Evolutionary conservation across 2,113 vertebrate species (phyloP).

Genomic region (Cairina moschata): DNA sequence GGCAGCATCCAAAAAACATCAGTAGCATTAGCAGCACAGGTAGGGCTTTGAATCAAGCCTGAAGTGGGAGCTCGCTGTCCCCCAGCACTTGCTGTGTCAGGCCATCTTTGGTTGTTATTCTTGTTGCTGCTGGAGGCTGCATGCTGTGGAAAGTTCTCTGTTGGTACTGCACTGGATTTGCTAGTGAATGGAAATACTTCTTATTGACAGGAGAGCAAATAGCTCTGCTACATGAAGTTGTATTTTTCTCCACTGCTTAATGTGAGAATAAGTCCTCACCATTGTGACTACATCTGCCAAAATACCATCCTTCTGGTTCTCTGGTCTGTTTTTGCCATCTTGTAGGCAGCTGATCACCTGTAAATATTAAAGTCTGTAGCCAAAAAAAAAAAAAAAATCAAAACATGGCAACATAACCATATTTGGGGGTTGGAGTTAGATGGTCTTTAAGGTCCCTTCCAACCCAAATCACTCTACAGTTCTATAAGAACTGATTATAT

Average conservation of each 20-base stretch:
- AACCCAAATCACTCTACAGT: too few relatives aligned
- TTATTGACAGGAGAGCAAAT: background rate
- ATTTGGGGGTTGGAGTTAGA: too few relatives aligned
- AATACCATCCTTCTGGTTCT: background rate
- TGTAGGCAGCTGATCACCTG: background rate
- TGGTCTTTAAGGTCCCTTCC: too few relatives aligned
- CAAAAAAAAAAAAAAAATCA: background rate
- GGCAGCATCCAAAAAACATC: background rate
- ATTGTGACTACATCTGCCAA: background rate
- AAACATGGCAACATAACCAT: background rate
- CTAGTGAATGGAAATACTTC: background rate
- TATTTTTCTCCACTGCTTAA: background rate
- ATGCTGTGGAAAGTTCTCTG: background rate
- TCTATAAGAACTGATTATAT: background rate
- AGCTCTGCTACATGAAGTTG: background rate
- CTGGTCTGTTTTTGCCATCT: background rate
- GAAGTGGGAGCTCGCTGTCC: background rate
- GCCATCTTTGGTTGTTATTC: accelerated
- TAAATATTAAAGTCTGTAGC: background rate
- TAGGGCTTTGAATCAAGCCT: background rate
- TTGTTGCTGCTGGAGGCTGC: background rate
- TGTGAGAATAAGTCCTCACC: background rate
- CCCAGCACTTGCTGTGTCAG: accelerated
- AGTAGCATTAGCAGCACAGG: accelerated
- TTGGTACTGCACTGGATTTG: background rate